These are phyloP conservation scores for Lamproptera curius DNA, from an alignment of 2,888 invertebrate genomes.

Conservation along the genomic window DNA sequence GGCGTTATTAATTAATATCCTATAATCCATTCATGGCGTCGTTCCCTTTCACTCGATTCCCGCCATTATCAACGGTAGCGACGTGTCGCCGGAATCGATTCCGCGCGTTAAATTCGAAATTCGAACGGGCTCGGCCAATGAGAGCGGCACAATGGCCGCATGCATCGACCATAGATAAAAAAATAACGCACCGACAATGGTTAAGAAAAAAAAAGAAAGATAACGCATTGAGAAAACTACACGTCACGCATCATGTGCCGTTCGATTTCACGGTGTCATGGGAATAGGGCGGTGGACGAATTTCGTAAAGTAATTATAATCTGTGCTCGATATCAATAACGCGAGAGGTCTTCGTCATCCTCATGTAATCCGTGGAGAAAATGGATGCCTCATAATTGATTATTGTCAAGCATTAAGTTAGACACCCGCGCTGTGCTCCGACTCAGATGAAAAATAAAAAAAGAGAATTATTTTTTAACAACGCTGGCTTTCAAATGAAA, in stretches of 20 bases:
- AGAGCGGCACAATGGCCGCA: constrained; percentile 62
- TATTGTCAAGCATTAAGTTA: no score
- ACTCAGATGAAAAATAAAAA: no score
- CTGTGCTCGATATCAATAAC: constrained; percentile 49
- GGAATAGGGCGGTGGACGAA: constrained; percentile 72
- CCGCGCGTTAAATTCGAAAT: constrained; percentile 67
- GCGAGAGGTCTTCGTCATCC: constrained; percentile 8
- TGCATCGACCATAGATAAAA: constrained; percentile 62
- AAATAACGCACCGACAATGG: constrained; percentile 57
- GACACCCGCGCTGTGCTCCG: no score
- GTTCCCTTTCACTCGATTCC: constrained; percentile 45
- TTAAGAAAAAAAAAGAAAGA: constrained; percentile 46
- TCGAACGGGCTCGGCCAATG: constrained; percentile 50
- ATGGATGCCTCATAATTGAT: no score
- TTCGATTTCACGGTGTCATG: constrained; percentile 75
- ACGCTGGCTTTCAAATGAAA: not conserved
- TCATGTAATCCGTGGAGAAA: not conserved
- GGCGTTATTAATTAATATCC: constrained; percentile 66
- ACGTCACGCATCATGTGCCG: constrained; percentile 77
- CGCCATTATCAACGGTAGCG: constrained; percentile 53
- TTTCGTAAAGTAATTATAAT: constrained; percentile 76
- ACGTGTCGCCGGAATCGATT: constrained; percentile 70
- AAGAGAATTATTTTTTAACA: no score
- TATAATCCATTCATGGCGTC: constrained; percentile 60
- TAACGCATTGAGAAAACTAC: constrained; percentile 70